Percentiles rank a stretch among this genome's conserved stretches.
phyloP scores from a whole-genome alignment of 2,797 vertebrate genomes.

The Hyperoplus immaculatus region DNA sequence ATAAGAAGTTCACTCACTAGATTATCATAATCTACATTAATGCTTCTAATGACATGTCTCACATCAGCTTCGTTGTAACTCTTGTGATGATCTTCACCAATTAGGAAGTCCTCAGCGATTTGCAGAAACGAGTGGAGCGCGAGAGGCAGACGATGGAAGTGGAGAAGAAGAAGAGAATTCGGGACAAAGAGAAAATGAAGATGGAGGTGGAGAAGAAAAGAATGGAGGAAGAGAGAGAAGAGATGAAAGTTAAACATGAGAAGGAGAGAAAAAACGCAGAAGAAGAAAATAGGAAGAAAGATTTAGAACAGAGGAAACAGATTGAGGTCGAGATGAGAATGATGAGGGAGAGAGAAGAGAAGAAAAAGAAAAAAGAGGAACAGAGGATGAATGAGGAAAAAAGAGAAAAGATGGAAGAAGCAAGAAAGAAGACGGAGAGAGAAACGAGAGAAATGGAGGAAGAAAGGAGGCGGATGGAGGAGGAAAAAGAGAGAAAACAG shows the following conservation, averaged over 20 bases:
- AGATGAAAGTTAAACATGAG: constrained; percentile 27
- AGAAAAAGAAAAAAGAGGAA: constrained; percentile 7
- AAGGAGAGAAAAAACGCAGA: constrained; percentile 59
- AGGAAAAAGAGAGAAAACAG: background rate
- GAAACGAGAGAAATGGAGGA: background rate
- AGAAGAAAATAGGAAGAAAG: constrained; percentile 23
- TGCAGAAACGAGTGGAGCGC: constrained; percentile 86
- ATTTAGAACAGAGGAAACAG: constrained; percentile 8
- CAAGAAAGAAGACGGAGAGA: background rate
- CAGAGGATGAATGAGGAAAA: constrained; percentile 53
- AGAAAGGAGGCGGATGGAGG: background rate
- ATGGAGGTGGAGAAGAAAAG: constrained; percentile 70
- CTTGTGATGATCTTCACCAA: background rate
- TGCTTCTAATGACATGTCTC: background rate
- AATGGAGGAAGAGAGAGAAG: constrained; percentile 64
- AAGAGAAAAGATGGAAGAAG: background rate
- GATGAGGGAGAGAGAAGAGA: background rate
- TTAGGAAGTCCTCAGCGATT: constrained; percentile 86
- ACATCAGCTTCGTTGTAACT: constrained; percentile 10
- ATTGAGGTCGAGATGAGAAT: constrained; percentile 1
- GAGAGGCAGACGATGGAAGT: constrained; percentile 83
- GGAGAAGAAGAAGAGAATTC: constrained; percentile 63
- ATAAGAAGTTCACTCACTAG: background rate
- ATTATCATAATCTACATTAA: background rate
- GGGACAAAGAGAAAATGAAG: constrained; percentile 66